Evolutionary conservation across 2,797 vertebrate genomes (phyloP).

Genomic region (Myiotriccus ornatus): DNA sequence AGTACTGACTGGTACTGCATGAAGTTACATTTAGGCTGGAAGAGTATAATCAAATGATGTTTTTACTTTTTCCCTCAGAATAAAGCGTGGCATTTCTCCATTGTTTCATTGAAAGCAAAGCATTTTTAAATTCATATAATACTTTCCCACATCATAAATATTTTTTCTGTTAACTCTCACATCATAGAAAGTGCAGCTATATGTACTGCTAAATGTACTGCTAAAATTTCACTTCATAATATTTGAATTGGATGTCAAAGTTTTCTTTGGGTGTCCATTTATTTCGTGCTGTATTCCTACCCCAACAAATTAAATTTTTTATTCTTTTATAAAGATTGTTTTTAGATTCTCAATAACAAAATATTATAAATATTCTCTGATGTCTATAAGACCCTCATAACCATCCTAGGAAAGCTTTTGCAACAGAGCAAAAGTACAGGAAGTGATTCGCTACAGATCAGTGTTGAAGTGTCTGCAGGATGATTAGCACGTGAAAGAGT

Average conservation of each 20-base stretch:
- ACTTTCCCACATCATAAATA: not conserved
- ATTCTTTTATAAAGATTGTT: not conserved
- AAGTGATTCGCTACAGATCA: not conserved
- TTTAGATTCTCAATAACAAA: not conserved
- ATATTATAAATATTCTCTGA: not conserved
- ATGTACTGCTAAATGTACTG: not conserved
- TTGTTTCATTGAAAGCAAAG: not conserved
- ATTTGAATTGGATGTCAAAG: not conserved
- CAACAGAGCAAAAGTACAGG: not conserved
- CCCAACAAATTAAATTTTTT: not conserved
- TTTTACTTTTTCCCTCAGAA: not conserved
- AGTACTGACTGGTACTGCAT: not conserved
- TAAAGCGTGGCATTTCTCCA: not conserved
- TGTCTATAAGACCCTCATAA: not conserved
- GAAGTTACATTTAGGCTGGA: not conserved
- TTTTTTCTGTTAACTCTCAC: not conserved
- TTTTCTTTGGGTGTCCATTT: not conserved
- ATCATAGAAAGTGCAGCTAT: not conserved
- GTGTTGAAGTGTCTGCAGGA: not conserved
- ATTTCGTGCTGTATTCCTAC: not conserved
- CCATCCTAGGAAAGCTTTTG: not conserved
- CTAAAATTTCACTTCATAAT: not conserved
- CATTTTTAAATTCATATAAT: not conserved
- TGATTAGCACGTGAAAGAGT: rapidly evolving
- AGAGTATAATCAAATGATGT: not conserved